phyloP scores from a whole-genome alignment of 2,113 vertebrate genomes.

The Ondatra zibethicus region DNA sequence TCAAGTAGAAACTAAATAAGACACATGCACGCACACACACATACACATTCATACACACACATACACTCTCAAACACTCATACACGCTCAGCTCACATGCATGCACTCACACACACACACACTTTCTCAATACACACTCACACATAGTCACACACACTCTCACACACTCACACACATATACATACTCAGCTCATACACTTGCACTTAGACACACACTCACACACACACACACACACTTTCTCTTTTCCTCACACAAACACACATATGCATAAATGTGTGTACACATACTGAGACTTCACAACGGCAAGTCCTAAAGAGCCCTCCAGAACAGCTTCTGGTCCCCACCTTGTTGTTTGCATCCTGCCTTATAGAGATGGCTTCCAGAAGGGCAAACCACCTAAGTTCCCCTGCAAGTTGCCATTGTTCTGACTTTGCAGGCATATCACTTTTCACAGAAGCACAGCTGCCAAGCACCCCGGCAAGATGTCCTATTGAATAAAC shows the following conservation, averaged over 20 bases:
- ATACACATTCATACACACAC: no score
- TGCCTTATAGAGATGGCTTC: slow-evolving; percentile 48
- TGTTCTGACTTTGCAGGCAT: slow-evolving; percentile 48
- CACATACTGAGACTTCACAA: not conserved
- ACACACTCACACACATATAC: not conserved
- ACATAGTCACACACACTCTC: not conserved
- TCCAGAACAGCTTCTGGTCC: not conserved
- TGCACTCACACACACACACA: not conserved
- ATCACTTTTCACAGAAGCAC: slow-evolving; percentile 62
- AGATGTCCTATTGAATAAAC: slow-evolving; percentile 50
- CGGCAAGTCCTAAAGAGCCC: not conserved
- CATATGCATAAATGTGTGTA: accelerated
- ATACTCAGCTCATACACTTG: not conserved
- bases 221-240: not conserved
- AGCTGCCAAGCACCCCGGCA: slow-evolving; percentile 47
- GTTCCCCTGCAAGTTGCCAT: slow-evolving; percentile 17
- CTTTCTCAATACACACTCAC: not conserved
- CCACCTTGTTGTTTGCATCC: not conserved
- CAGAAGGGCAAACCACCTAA: slow-evolving; percentile 39
- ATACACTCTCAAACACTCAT: not conserved
- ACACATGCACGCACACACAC: not conserved
- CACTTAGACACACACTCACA: not conserved
- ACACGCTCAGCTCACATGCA: not conserved
- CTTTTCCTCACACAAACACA: not conserved
- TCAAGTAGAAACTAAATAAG: slow-evolving; percentile 36